Evolutionary conservation across 2,797 vertebrate genomes (phyloP), one percentile per base, ranked within the genome.

Genomic region (Podarcis siculus): DNA sequence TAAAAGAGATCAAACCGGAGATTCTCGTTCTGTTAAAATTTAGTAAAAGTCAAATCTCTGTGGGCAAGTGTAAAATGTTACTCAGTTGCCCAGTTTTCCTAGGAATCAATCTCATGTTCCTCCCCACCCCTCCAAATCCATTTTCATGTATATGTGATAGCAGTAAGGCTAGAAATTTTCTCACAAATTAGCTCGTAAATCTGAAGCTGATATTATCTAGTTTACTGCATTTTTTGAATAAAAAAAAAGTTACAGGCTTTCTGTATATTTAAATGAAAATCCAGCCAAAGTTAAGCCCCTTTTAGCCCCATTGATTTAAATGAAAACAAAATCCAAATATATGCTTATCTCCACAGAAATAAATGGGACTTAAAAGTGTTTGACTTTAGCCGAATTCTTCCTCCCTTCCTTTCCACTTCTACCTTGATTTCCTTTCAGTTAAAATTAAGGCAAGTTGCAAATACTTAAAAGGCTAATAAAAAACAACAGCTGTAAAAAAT

Each of bases 1-100:
- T 87, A 61, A 73, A 64, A 86, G 15, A 42, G 81, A 69, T 87
- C 76, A 25, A 8, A 67, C 72, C 92, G 58, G 71, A 37, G 77
- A 86, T 90, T 94, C 75, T 69, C 76, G 69, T 58, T 80, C 30
- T 83, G 25, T 76, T 92, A 69, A 86, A 80, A 92, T 92, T 90
- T 93, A 58, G 85, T 89, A 87, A 90, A 30, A 87, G 86, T n/a
- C 78, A 90, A 64, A 89, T 86, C 86, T 1, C 30, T 90, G 87
- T 83, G 58, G 83, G 72, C 83, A 90, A 91, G 92, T 76, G 23
- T 55, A 84, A 92, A 93, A 87, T 79, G 58, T 55, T 9, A 83
- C 88, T 90, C 90, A 91, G 82, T 90, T 91, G 1, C 83, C 72
- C 23, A 85, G 79, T 90, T 96, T 85, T 23, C 39, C 64, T 55